Conservation (phyloP, 1,140 invertebrate species). For the Drosophila parvula region DNA sequence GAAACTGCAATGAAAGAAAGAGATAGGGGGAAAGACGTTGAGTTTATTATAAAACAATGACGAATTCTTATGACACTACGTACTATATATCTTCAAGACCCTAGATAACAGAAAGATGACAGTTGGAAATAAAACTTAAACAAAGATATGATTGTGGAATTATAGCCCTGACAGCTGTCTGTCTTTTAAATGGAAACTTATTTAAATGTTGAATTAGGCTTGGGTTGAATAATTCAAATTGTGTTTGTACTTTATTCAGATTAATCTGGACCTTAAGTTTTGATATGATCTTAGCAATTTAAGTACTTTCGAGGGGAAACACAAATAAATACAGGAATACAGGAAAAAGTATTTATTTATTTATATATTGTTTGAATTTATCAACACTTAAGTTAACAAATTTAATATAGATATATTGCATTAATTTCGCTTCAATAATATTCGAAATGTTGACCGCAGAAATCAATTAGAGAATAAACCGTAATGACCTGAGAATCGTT, state of each 20-base stretch:
- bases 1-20: slow-evolving; percentile 48
- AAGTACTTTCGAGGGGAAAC: no score
- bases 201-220: neutral
- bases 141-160: slow-evolving; percentile 6
- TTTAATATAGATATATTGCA: neutral
- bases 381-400: slow-evolving; percentile 6
- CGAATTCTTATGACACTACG: slow-evolving; percentile 6
- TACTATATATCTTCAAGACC: neutral
- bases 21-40: neutral
- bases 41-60: slow-evolving; percentile 2
- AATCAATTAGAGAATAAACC: slow-evolving; percentile 4
- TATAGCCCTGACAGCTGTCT: neutral
- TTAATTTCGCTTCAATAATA: slow-evolving; percentile 1
- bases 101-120: neutral
- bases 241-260: neutral
- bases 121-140: neutral
- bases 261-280: no score
- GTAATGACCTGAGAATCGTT: slow-evolving; percentile 15
- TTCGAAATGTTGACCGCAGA: neutral
- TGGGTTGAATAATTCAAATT: neutral
- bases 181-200: neutral
- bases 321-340: no score
- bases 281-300: no score
- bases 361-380: neutral
- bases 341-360: neutral